phyloP scores from a whole-genome alignment of 2,888 invertebrate species.

The Drosophila maculinotata region DNA sequence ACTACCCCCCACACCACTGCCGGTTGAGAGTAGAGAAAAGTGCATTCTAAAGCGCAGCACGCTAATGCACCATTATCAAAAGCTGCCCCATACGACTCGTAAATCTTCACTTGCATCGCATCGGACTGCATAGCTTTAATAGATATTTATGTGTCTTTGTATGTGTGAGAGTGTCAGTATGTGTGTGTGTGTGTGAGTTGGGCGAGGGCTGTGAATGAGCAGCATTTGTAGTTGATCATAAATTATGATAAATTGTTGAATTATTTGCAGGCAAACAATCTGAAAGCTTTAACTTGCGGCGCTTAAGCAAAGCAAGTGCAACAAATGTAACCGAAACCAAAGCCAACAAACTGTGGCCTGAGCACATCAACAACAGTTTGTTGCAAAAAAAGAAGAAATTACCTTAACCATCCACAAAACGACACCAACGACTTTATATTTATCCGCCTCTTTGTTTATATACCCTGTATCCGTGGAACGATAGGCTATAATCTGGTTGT shows the following conservation, averaged over 20 bases:
- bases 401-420: constrained; percentile 11
- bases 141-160: constrained; percentile 68
- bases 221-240: constrained; percentile 49
- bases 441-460: constrained; percentile 14
- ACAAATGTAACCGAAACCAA: constrained; percentile 34
- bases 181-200: constrained; percentile 20
- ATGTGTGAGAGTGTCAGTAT: constrained; percentile 23
- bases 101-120: constrained; percentile 75
- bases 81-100: constrained; percentile 60
- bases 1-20: constrained; percentile 1
- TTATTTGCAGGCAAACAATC: constrained; percentile 46
- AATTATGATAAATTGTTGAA: constrained; percentile 72
- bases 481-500: background rate
- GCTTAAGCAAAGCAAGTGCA: constrained; percentile 38
- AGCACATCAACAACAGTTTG: constrained; percentile 30
- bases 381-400: background rate
- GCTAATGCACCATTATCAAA: constrained; percentile 79
- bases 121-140: constrained; percentile 67
- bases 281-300: constrained; percentile 55
- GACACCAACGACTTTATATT: constrained; percentile 25
- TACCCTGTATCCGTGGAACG: background rate
- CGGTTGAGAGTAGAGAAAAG: constrained; percentile 43
- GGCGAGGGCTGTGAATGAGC: constrained; percentile 2
- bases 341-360: constrained; percentile 54
- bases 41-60: constrained; percentile 68